Evolutionary conservation across 2,888 invertebrate genomes (phyloP).

Genomic region (Rapana venosa): DNA sequence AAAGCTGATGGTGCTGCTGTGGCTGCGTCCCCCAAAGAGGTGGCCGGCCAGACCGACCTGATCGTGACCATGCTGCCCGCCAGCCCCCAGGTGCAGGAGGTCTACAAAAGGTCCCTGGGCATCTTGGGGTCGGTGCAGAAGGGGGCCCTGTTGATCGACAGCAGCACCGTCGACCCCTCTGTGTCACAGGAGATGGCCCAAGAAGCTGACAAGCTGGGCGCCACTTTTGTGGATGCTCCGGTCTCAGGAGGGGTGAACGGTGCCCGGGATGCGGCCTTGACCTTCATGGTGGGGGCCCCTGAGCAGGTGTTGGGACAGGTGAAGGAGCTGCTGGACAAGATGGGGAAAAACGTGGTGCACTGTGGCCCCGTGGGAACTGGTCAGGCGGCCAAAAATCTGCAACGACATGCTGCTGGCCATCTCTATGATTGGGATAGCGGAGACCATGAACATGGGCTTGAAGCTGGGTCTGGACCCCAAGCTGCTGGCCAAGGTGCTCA

Average conservation of each 20-base stretch:
- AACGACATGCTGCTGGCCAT: slow-evolving; percentile 96
- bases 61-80: slow-evolving; percentile 97
- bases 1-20: slow-evolving; percentile 81
- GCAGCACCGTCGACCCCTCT: slow-evolving; percentile 95
- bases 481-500: slow-evolving; percentile 91
- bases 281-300: slow-evolving; percentile 94
- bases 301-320: slow-evolving; percentile 85
- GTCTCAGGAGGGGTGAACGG: slow-evolving; percentile 98
- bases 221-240: slow-evolving; percentile 94
- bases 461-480: slow-evolving; percentile 94
- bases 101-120: slow-evolving; percentile 84
- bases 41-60: slow-evolving; percentile 86
- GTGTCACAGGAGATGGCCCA: slow-evolving; percentile 87
- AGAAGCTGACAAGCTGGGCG: slow-evolving; percentile 84
- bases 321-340: slow-evolving; percentile 81
- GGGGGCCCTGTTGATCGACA: slow-evolving; percentile 91
- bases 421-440: slow-evolving; percentile 95
- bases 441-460: slow-evolving; percentile 96
- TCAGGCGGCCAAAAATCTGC: slow-evolving; percentile 89
- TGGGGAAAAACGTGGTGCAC: slow-evolving; percentile 95
- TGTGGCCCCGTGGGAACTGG: slow-evolving; percentile 93
- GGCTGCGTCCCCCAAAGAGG: slow-evolving; percentile 87
- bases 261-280: slow-evolving; percentile 92
- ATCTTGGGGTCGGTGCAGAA: slow-evolving; percentile 83
- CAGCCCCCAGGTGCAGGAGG: slow-evolving; percentile 90